Base-by-base conservation (phyloP, 2,797 vertebrate species). In the Mionectes olivaceus region DNA sequence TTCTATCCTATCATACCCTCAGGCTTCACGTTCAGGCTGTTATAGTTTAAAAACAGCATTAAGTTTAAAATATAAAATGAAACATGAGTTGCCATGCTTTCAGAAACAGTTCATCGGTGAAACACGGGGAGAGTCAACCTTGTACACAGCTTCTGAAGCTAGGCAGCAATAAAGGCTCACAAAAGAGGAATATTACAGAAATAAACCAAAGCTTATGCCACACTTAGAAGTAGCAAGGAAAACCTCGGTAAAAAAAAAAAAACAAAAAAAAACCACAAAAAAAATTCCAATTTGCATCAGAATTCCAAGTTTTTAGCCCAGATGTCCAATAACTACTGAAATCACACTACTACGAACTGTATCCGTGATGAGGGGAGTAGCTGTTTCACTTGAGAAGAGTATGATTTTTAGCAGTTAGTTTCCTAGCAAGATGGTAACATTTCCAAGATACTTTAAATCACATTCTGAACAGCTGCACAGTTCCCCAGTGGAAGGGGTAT, bases 261-360 rank as follows among this genome's bases (percentile, higher is more conserved):
- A 43, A n/a, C n/a, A n/a, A 57, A 30, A 5, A 25, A 12, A 18
- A n/a, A 41, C 35, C 2, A 6, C 22, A 9, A 4, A 22, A 1
- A 10, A 22, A 32, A 41, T 15, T 2, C 10, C 17, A 30, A 49
- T 53, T 60, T 80, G 10, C 24, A 56, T 52, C 25, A 63, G 21
- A 87, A 89, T 57, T 71, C 19, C 1, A 1, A 39, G 6, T 0
- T 68, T 83, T 76, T 39, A 73, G 22, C 18, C 7, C 32, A 55
- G 21, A 35, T 15, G 8, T 53, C 43, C 1, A 6, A 1, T 10
- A 46, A 39, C n/a, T 55, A 35, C 7, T 59, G 28, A 47, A 76
- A 61, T 55, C 16, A 32, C 10, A 56, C 70, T 25, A 46, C 28
- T 1, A 52, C 12, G 28, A 89, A 61, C 4, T 49, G 8, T 33